phyloP scores from a whole-genome alignment of 2,888 invertebrate genomes.

The Caenorhabditis auriculariae region DNA sequence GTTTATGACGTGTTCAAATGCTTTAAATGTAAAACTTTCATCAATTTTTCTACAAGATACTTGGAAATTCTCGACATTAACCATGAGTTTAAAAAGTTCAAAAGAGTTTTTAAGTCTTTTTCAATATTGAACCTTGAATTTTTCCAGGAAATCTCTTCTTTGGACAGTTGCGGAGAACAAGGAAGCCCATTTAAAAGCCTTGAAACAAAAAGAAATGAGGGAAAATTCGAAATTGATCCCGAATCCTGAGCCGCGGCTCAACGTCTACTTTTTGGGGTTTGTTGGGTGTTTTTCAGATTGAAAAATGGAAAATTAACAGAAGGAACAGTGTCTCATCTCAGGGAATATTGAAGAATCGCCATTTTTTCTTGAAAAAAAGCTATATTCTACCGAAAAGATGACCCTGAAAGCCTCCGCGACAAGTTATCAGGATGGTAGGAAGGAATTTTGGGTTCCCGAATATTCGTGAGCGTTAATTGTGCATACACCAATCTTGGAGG shows the following conservation, averaged over 20 bases:
- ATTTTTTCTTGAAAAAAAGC: neutral
- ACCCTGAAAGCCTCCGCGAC: neutral
- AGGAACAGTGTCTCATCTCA: no score
- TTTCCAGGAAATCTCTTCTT: conserved; percentile 11
- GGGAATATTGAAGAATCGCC: neutral
- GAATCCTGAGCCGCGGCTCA: conserved; percentile 6
- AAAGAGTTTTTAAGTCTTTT: no score
- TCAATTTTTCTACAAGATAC: no score
- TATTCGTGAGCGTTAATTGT: no score
- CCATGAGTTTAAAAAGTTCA: no score
- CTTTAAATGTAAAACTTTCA: no score
- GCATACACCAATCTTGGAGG: no score
- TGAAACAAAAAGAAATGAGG: conserved; percentile 2
- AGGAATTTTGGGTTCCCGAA: no score
- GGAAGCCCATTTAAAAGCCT: conserved; percentile 12
- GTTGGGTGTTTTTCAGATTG: neutral
- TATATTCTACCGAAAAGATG: neutral
- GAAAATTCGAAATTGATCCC: neutral
- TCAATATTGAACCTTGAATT: no score
- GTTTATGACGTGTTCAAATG: no score
- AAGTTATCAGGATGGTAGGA: neutral
- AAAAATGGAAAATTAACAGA: no score
- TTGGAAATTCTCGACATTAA: no score
- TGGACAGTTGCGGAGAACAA: conserved; percentile 10
- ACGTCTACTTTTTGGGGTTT: conserved; percentile 27